These are phyloP conservation scores for Montipora cactus DNA, from an alignment of 64 coral and sea anemone species.

Conservation along the genomic window DNA sequence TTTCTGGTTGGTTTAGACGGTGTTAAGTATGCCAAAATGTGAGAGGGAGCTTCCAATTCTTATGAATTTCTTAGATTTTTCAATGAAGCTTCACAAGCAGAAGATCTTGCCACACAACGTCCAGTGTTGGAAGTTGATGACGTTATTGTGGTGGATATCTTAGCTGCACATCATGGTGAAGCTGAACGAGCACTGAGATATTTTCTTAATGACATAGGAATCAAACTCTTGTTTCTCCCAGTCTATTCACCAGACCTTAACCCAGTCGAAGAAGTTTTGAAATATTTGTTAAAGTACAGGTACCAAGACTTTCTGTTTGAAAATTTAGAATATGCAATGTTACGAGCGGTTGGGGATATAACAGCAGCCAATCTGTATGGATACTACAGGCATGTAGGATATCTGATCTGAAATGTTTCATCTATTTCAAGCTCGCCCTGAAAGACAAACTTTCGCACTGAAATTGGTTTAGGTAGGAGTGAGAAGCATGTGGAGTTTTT, in stretches of 20 bases:
- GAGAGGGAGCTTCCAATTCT: too few species aligned
- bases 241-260: constrained; percentile 62
- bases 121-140: constrained; percentile 65
- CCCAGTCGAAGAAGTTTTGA: constrained; percentile 66
- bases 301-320: constrained; percentile 40
- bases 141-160: constrained; percentile 59
- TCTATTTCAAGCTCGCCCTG: too few species aligned
- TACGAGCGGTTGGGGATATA: constrained; percentile 12
- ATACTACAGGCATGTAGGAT: constrained; percentile 54
- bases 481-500: too few species aligned
- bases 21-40: too few species aligned
- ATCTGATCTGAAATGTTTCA: background rate
- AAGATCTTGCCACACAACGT: constrained; percentile 30
- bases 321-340: constrained; percentile 51
- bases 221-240: constrained; percentile 13
- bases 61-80: too few species aligned
- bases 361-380: constrained; percentile 34
- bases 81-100: background rate
- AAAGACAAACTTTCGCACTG: too few species aligned
- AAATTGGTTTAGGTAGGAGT: too few species aligned
- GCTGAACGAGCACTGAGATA: constrained; percentile 26
- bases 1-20: too few species aligned
- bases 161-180: constrained; percentile 39
- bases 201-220: constrained; percentile 29
- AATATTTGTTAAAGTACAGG: constrained; percentile 61